Evolutionary conservation across 2,113 vertebrate species (phyloP), one percentile per base, ranked within the genome.

Genomic region (Oncorhynchus keta): DNA sequence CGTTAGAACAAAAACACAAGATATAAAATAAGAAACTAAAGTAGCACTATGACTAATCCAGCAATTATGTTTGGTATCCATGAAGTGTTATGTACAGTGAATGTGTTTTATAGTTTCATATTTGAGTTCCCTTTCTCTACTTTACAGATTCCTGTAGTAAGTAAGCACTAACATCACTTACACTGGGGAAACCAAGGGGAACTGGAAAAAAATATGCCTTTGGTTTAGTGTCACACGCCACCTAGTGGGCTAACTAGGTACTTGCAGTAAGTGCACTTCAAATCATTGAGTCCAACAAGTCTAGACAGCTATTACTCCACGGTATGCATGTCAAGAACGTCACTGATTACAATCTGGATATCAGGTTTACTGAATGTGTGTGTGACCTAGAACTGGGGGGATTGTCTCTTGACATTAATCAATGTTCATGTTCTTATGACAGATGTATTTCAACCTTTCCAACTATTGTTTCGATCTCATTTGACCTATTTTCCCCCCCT

Each of bases 211-310:
- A 55, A 51, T 9, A 16, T 14, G 2, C 3, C 57, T 13, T 24
- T 16, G 2, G 1, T 2, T 67, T 66, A 45, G 67, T 57, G 67
- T 61, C 35, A 20, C 4, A 0, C 39, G 72, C 86, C 91, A 86
- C 79, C 91, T 92, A 87, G 84, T 84, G 91, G 82, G 65, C 8
- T 0, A 68, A 66, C 0, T 48, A 3, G 5, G 30, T 14, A 3
- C 13, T 35, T 62, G 59, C 9, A 22, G 11, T 9, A 57, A 57
- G 55, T 72, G 68, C 48, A 30, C 16, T 13, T 67, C 4, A 67
- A 28, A 30, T 30, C 65, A 45, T 12, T 45, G 9, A 45, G 8
- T 45, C 9, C 8, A 45, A 45, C 39, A 45, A 12, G 39, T 11
- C 39, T 11, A 45, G 39, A 45, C 39, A 45, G 39, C 9, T 11